phyloP scores from a whole-genome alignment of 2,888 invertebrate genomes.

The Ophion costatus region DNA sequence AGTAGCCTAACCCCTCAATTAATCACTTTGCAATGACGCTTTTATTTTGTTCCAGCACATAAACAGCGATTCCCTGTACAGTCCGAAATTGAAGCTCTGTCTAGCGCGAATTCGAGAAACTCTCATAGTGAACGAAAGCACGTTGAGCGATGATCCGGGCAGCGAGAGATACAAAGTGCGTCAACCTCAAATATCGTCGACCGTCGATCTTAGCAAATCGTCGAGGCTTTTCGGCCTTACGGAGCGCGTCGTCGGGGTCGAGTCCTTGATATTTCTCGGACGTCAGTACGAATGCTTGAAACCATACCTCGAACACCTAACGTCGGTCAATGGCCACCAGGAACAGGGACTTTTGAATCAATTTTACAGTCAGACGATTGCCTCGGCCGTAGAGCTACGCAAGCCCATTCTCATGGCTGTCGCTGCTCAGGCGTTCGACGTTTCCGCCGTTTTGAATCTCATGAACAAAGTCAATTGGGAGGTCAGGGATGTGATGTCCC shows the following conservation, averaged over 20 bases:
- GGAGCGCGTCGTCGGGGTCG: constrained; percentile 95
- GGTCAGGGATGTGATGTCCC: constrained; percentile 96
- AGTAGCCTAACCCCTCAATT: background rate
- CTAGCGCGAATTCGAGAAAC: constrained; percentile 91
- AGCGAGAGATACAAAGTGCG: constrained; percentile 83
- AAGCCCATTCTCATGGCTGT: constrained; percentile 95
- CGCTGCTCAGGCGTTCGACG: constrained; percentile 91
- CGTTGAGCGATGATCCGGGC: constrained; percentile 78
- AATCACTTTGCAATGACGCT: constrained; percentile 24
- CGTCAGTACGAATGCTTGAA: constrained; percentile 94
- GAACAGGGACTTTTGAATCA: constrained; percentile 88
- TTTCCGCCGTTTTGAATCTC: constrained; percentile 89
- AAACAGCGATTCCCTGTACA: constrained; percentile 85
- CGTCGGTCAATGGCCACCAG: constrained; percentile 87
- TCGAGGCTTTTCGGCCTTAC: constrained; percentile 92
- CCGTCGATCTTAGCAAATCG: constrained; percentile 88
- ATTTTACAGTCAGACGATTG: constrained; percentile 90
- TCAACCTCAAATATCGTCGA: constrained; percentile 86
- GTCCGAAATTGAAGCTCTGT: constrained; percentile 89
- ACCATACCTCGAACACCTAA: constrained; percentile 93
- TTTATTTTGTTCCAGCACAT: constrained; percentile 83
- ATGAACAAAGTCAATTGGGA: constrained; percentile 98
- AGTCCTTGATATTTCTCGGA: constrained; percentile 95
- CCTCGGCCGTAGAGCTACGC: constrained; percentile 90
- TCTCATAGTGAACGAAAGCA: constrained; percentile 85